Evolutionary conservation across 2,888 invertebrate species (phyloP).

Genomic region (Blastobasis lacticolella): DNA sequence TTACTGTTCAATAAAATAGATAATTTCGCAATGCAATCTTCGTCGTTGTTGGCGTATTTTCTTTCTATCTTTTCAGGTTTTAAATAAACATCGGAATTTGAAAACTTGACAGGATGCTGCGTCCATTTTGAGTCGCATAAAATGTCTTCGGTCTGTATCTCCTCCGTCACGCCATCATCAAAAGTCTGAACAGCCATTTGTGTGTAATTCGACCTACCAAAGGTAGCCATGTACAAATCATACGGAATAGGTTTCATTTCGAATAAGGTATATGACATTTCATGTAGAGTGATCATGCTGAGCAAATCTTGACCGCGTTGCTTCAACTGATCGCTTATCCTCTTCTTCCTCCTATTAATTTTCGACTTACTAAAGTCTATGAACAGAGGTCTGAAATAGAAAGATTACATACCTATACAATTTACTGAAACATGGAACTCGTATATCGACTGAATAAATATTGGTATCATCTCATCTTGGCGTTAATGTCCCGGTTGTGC

Average conservation of each 20-base stretch:
- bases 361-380: conserved; percentile 57
- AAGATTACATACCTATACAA: no score
- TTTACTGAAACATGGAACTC: no score
- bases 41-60: conserved; percentile 26
- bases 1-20: conserved; percentile 30
- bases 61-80: conserved; percentile 15
- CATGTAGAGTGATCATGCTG: conserved; percentile 57
- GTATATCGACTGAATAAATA: no score
- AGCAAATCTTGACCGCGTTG: conserved; percentile 56
- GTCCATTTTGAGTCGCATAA: conserved; percentile 49
- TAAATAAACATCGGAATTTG: conserved; percentile 38
- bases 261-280: conserved; percentile 55
- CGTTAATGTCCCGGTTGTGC: no score
- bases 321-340: conserved; percentile 36
- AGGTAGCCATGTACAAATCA: conserved; percentile 61
- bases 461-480: no score
- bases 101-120: conserved; percentile 56
- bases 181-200: conserved; percentile 59
- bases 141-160: conserved; percentile 56
- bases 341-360: conserved; percentile 41
- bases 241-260: conserved; percentile 69
- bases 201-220: conserved; percentile 51
- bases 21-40: conserved; percentile 44
- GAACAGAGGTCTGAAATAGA: conserved; percentile 45
- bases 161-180: conserved; percentile 55